Percentiles rank a stretch among this genome's conserved stretches.
Conservation (phyloP, 2,797 vertebrate genomes). For the Pogoniulus pusillus region DNA sequence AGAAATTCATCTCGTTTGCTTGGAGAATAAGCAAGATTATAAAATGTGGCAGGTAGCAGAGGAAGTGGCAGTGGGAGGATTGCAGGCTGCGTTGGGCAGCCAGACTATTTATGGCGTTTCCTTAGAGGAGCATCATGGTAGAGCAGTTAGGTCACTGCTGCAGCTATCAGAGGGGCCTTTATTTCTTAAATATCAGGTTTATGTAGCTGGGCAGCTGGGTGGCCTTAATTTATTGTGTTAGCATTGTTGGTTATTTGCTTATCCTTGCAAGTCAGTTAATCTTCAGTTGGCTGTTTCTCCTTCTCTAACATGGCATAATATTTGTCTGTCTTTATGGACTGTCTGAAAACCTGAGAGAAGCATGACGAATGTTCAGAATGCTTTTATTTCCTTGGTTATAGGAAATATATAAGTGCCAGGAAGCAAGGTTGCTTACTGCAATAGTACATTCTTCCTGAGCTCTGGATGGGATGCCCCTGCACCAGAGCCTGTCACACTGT, state of each 20-base stretch:
- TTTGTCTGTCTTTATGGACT: not conserved
- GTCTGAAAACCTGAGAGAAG: not conserved
- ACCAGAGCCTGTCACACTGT: rapidly evolving
- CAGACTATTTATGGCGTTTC: not conserved
- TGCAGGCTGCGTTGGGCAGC: not conserved
- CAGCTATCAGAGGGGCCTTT: not conserved
- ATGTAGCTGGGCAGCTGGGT: not conserved
- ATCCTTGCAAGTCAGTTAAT: not conserved
- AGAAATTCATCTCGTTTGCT: not conserved
- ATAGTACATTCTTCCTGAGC: not conserved
- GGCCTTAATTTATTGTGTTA: not conserved
- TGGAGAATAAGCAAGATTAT: not conserved
- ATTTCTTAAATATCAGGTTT: not conserved
- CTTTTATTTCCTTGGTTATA: not conserved
- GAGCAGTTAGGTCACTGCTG: not conserved
- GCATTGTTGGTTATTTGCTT: not conserved
- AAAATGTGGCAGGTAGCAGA: not conserved
- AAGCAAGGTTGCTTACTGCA: not conserved
- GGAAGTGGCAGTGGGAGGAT: not conserved
- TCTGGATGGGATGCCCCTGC: not conserved
- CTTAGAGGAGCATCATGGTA: not conserved
- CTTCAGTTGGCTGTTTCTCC: not conserved
- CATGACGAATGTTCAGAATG: not conserved
- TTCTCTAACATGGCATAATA: not conserved
- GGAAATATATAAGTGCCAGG: not conserved